These are phyloP conservation scores for Chloroceryle aenea DNA, from an alignment of 2,113 vertebrate species.

Conservation along the genomic window DNA sequence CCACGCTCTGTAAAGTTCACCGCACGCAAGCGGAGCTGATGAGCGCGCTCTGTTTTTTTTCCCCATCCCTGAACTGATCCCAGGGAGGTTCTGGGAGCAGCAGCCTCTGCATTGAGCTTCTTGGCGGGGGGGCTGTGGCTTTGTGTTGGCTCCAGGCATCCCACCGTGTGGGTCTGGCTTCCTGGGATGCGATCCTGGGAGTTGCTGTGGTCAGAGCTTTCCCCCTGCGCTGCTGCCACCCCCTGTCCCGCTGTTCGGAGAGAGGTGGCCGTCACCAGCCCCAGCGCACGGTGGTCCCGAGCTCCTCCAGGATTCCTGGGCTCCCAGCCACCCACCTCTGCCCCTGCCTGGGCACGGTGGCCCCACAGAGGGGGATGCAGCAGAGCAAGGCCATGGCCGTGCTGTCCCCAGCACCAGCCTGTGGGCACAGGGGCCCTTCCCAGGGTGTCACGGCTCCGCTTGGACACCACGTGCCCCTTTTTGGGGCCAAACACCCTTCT, in stretches of 20 bases:
- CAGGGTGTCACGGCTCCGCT: not conserved
- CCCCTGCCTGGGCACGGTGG: not conserved
- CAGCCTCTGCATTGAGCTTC: not conserved
- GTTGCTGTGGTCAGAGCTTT: not conserved
- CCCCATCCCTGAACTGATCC: not conserved
- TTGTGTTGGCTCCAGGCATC: accelerated
- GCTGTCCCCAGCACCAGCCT: not conserved
- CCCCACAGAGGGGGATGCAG: not conserved
- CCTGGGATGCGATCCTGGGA: not conserved
- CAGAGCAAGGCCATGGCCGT: not conserved
- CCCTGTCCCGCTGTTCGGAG: accelerated
- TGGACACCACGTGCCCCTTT: accelerated
- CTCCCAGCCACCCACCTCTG: not conserved
- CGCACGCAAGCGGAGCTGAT: not conserved
- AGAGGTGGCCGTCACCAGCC: not conserved
- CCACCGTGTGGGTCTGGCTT: accelerated
- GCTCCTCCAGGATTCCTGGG: accelerated
- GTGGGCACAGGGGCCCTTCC: not conserved
- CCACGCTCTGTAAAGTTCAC: slow-evolving; percentile 55
- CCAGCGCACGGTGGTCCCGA: accelerated
- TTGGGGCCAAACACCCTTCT: accelerated
- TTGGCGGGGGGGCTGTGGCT: accelerated
- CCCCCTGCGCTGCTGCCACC: not conserved
- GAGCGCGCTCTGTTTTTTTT: not conserved
- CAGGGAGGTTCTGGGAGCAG: not conserved